Evolutionary conservation across 2,888 invertebrate genomes (phyloP).

Genomic region (Helicoverpa assulta): DNA sequence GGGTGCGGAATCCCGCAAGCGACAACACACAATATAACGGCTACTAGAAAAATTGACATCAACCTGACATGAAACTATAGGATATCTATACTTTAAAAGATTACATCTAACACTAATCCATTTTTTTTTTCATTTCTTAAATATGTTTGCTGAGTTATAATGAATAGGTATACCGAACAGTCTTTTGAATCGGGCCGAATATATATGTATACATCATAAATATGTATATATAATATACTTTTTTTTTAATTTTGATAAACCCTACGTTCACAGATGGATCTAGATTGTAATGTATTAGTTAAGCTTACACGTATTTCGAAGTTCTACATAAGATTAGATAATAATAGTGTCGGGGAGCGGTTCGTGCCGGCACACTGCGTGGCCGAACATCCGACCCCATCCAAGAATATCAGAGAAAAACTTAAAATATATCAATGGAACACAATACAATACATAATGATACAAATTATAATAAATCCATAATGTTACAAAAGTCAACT

Average conservation of each 20-base stretch:
- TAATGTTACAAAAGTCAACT: constrained; percentile 84
- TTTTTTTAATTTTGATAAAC: constrained; percentile 82
- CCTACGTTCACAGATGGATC: constrained; percentile 86
- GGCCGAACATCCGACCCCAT: constrained; percentile 41
- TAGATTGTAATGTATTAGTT: constrained; percentile 78
- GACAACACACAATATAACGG: constrained; percentile 73
- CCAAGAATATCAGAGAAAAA: constrained; percentile 57
- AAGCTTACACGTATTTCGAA: constrained; percentile 79
- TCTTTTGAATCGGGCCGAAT: constrained; percentile 93
- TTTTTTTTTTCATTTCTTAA: constrained; percentile 76
- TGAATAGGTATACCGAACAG: constrained; percentile 92
- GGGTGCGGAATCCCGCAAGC: constrained; percentile 66
- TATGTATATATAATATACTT: constrained; percentile 53
- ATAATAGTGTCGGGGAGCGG: constrained; percentile 56
- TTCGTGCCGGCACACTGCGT: constrained; percentile 47
- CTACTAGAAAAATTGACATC: constrained; percentile 81
- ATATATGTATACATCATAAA: constrained; percentile 65
- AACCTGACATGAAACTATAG: constrained; percentile 77
- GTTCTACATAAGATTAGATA: constrained; percentile 74
- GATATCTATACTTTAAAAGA: constrained; percentile 73
- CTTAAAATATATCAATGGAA: constrained; percentile 71
- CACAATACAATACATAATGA: constrained; percentile 65
- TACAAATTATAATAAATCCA: constrained; percentile 68
- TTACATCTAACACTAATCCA: constrained; percentile 81
- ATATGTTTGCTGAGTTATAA: constrained; percentile 82